Evolutionary conservation across 2,113 vertebrate genomes (phyloP), one percentile per base, ranked within the genome.

Genomic region (Myiagra hebetior): DNA sequence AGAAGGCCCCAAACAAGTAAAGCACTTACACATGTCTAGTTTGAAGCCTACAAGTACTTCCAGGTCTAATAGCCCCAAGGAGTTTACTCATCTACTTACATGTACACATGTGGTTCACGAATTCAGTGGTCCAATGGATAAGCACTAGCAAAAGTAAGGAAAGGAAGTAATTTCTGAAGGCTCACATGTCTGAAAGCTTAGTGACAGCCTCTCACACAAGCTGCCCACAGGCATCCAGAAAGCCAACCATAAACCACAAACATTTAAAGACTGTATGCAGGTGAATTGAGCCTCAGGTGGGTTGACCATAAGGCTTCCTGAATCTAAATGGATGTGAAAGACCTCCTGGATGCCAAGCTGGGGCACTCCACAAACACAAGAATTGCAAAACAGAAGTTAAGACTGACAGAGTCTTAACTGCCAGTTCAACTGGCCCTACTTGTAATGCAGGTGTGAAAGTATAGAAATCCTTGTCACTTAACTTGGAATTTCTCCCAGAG

Each of bases 221-320:
- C 15, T 55, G 33, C 13, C 26, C 11, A 6, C 18, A 41, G 26
- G 7, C 26, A 80, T 46, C 63, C 27, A 47, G 59, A 60, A 85
- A 85, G 50, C 21, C 39, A 85, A 20, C 16, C 20, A 50, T 15
- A 12, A 42, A 70, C 17, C 19, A 82, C 28, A 11, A 23, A 64
- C 1, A 22, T 35, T 50, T 2, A 44, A 55, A 46, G 7, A 37
- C 2, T 33, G 10, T 37, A 47, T 1, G 1, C 1, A 7, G 20
- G 10, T 17, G 33, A 59, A 64, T 18, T 72, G 41, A 93, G 35
- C 13, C 28, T 63, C 8, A 47, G 41, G 7, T 74, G 41, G 21
- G 13, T 7, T 13, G 41, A 35, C 28, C 42, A 8, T 9, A 37
- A 12, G 17, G 23, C 6, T 60, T 64, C 77, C 55, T 81, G 59